Evolutionary conservation across 1,140 invertebrate genomes (phyloP).

Genomic region (Oreohelix idahoensis): DNA sequence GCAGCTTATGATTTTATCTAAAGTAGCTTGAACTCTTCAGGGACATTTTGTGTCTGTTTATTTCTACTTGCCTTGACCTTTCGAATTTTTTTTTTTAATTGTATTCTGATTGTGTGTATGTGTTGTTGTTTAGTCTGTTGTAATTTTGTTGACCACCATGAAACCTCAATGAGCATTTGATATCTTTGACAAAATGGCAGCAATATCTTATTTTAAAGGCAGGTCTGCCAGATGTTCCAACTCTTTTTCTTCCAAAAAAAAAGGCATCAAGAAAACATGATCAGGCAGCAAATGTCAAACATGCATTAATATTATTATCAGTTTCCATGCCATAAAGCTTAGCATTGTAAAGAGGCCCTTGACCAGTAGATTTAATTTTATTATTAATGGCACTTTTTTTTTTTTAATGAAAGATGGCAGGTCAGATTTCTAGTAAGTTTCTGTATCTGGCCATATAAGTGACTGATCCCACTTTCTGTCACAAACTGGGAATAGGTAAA

Average conservation of each 20-base stretch:
- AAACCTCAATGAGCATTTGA: constrained; percentile 2
- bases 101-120: background rate
- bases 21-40: background rate
- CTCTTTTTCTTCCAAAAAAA: background rate
- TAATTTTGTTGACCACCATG: background rate
- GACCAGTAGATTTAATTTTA: too few species aligned
- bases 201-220: background rate
- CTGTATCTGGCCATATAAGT: too few species aligned
- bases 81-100: too few species aligned
- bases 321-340: background rate
- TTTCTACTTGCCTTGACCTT: constrained; percentile 14
- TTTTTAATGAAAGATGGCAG: too few species aligned
- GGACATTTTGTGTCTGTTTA: background rate
- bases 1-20: background rate
- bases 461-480: too few species aligned
- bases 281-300: constrained; percentile 9
- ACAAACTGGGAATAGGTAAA: too few species aligned
- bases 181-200: background rate
- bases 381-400: too few species aligned
- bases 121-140: background rate
- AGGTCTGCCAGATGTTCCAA: background rate
- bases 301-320: background rate
- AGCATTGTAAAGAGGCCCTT: background rate
- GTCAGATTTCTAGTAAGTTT: too few species aligned
- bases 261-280: background rate